phyloP scores from a whole-genome alignment of 2,113 vertebrate genomes.

The Mesitornis unicolor region DNA sequence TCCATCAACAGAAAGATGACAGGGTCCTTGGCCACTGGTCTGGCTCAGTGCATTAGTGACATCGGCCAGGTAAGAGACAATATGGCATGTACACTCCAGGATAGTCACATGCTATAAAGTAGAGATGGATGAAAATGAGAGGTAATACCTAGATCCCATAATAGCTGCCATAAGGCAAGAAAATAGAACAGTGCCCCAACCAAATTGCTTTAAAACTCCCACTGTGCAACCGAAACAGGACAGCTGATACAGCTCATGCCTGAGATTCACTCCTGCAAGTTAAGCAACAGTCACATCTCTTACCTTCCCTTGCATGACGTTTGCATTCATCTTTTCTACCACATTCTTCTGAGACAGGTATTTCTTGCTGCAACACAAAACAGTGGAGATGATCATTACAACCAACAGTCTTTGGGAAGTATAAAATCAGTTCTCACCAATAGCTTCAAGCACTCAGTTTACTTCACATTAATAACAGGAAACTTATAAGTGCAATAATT shows the following conservation, averaged over 20 bases:
- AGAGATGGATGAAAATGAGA: not conserved
- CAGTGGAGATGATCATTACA: not conserved
- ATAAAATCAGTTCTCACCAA: not conserved
- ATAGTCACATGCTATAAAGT: slow-evolving; percentile 85
- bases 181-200: rapidly evolving
- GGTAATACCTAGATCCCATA: not conserved
- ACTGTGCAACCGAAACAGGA: not conserved
- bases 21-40: slow-evolving; percentile 87
- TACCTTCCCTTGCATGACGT: slow-evolving; percentile 95
- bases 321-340: slow-evolving; percentile 96
- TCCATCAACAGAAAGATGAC: slow-evolving; percentile 88
- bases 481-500: not conserved
- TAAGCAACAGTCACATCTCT: not conserved
- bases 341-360: slow-evolving; percentile 98
- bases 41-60: slow-evolving; percentile 94
- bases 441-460: not conserved
- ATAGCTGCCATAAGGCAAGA: not conserved
- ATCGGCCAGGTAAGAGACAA: slow-evolving; percentile 95
- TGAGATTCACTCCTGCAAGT: not conserved
- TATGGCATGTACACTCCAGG: slow-evolving; percentile 94
- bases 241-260: not conserved
- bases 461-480: not conserved
- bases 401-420: not conserved
- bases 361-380: slow-evolving; percentile 85
- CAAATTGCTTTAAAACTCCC: not conserved